A percentile compares a stretch with the other conserved stretches of the same genome.
Conservation (phyloP, 2,797 vertebrate genomes). For the Pangasius mekongensis region DNA sequence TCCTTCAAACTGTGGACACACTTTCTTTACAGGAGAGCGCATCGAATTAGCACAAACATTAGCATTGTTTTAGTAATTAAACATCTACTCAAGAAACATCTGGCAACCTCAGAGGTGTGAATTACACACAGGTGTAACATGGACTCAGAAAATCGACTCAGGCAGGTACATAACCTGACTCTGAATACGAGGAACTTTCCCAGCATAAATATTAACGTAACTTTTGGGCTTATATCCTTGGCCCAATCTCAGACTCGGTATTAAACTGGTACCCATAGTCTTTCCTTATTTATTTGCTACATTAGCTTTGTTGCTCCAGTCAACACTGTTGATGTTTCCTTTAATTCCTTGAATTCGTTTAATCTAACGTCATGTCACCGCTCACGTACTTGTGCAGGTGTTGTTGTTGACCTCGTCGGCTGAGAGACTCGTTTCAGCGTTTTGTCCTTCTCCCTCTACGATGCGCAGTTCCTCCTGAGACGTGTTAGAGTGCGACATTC, state of each 20-base stretch:
- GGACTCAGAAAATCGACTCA: too few species aligned
- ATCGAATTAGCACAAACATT: background rate
- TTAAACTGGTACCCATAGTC: background rate
- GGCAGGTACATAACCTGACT: too few species aligned
- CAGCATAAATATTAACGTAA: background rate
- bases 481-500: conserved; percentile 87
- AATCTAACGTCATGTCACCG: background rate
- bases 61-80: background rate
- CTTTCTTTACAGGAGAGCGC: background rate
- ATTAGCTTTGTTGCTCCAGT: background rate
- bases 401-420: conserved; percentile 98
- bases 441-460: conserved; percentile 94
- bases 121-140: background rate
- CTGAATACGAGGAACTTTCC: background rate
- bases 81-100: background rate
- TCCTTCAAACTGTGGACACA: background rate
- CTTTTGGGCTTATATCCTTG: background rate
- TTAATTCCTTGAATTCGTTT: background rate
- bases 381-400: conserved; percentile 83
- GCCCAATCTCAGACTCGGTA: background rate
- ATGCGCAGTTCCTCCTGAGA: conserved; percentile 95
- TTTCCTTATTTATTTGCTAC: background rate
- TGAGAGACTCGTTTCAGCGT: conserved; percentile 79
- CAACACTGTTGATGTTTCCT: background rate
- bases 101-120: background rate